These are phyloP conservation scores for Phanerotoma sp. DNA, from an alignment of 2,888 invertebrate genomes.

Conservation along the genomic window DNA sequence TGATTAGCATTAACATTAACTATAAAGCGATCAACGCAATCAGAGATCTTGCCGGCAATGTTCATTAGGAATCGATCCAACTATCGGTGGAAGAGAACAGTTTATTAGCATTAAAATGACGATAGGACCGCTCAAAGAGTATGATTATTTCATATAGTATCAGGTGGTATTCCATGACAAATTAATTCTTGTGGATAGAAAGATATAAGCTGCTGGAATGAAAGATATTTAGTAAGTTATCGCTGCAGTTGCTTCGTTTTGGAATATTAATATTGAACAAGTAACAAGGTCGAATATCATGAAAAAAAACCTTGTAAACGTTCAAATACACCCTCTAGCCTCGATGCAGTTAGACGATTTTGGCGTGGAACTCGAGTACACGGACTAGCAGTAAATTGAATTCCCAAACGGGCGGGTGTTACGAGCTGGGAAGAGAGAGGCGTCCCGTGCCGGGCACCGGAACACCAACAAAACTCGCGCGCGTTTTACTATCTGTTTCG, in stretches of 20 bases:
- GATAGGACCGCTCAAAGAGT: too few relatives aligned
- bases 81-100: too few relatives aligned
- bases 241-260: not conserved
- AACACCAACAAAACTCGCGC: constrained; percentile 41
- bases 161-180: too few relatives aligned
- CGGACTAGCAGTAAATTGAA: constrained; percentile 51
- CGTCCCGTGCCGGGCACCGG: constrained; percentile 54
- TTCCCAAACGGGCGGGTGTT: constrained; percentile 59
- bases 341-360: constrained; percentile 35
- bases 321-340: constrained; percentile 19
- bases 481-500: constrained; percentile 8
- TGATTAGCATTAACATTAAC: too few relatives aligned
- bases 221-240: too few relatives aligned
- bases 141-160: too few relatives aligned
- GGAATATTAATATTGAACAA: not conserved
- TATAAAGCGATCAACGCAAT: too few relatives aligned
- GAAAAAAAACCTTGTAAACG: constrained; percentile 11
- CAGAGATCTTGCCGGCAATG: too few relatives aligned
- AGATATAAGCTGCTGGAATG: too few relatives aligned
- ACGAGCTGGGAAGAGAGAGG: constrained; percentile 38
- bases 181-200: too few relatives aligned
- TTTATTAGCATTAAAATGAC: too few relatives aligned
- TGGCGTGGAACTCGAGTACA: constrained; percentile 37
- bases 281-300: not conserved
- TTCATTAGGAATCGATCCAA: too few relatives aligned